Evolutionary conservation across 1,140 invertebrate species (phyloP), one percentile per base, ranked within the genome.

Genomic region (Homarus americanus): DNA sequence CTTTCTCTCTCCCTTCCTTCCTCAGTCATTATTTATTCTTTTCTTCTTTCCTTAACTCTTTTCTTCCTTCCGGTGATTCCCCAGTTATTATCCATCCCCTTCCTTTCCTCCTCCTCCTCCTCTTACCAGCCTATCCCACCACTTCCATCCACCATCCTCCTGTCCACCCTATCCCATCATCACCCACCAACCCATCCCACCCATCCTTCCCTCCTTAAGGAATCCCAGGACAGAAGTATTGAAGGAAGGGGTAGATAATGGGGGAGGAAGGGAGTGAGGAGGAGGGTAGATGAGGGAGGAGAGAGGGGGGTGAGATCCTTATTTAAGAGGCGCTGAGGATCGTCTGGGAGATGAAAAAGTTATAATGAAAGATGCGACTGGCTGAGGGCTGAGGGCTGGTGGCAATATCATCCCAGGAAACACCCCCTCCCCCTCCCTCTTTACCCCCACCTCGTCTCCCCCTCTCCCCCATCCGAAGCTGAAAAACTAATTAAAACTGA

Each of bases 271-370:
- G n/a, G n/a, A n/a, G n/a, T n/a, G n/a, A n/a, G n/a, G n/a, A n/a
- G n/a, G n/a, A n/a, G n/a, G n/a, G n/a, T n/a, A n/a, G n/a, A n/a
- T n/a, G n/a, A n/a, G n/a, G n/a, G n/a, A n/a, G n/a, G n/a, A n/a
- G n/a, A n/a, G n/a, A n/a, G n/a, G n/a, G n/a, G n/a, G n/a, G 12
- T 58, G n/a, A 79, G 76, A n/a, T n/a, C n/a, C 76, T 79, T 79
- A 79, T 79, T 79, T 79, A 79, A 79, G 76, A 79, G 76, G 76
- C 44, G 76, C 76, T n/a, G n/a, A 49, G 40, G 76, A 79, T 79
- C 76, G 40, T 40, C 17, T 28, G 44, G n/a, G 76, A 44, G 76
- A 41, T 79, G 20, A 20, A 79, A 79, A 79, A 79, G 76, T 79
- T 79, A 41, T 79, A 79, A 79, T 79, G 76, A 79, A 79, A 40